Conservation (phyloP, 2,113 vertebrate genomes). For the Penelope pileata region DNA sequence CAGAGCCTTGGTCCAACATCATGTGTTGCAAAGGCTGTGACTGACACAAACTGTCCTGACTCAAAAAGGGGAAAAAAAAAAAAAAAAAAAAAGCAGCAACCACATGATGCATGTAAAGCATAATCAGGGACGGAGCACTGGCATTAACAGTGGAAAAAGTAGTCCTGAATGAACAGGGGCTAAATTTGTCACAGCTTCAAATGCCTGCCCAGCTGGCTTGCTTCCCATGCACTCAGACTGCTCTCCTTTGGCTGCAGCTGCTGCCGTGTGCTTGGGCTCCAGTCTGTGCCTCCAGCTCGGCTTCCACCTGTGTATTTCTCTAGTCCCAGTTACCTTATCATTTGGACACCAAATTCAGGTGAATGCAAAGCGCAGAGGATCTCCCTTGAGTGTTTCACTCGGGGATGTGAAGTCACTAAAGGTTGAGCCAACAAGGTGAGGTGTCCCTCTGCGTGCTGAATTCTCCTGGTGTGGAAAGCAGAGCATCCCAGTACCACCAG, state of each 20-base stretch:
- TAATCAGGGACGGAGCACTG: not conserved
- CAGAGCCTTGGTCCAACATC: not conserved
- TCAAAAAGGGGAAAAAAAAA: not conserved
- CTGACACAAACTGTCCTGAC: not conserved
- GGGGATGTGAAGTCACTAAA: not conserved
- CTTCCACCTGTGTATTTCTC: not conserved
- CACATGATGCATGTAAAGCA: not conserved
- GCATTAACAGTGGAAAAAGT: conserved; percentile 33
- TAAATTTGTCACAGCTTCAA: not conserved
- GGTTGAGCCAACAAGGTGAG: rapidly evolving
- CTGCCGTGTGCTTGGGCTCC: not conserved
- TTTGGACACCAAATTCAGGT: not conserved
- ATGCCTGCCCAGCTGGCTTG: not conserved
- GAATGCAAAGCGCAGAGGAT: not conserved
- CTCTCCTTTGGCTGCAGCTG: not conserved
- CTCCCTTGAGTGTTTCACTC: not conserved
- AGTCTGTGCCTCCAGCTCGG: not conserved
- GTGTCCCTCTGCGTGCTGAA: not conserved
- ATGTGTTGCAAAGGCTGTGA: not conserved
- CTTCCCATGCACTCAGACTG: not conserved
- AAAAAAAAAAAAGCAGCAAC: not conserved
- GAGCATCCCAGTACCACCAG: not conserved
- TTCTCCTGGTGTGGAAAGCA: not conserved
- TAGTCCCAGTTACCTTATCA: not conserved
- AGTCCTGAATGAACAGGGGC: conserved; percentile 13